A percentile compares a stretch with the other conserved stretches of the same genome.
Conservation (phyloP, 2,888 invertebrate genomes). For the Hermaeophaga mercurialis region DNA sequence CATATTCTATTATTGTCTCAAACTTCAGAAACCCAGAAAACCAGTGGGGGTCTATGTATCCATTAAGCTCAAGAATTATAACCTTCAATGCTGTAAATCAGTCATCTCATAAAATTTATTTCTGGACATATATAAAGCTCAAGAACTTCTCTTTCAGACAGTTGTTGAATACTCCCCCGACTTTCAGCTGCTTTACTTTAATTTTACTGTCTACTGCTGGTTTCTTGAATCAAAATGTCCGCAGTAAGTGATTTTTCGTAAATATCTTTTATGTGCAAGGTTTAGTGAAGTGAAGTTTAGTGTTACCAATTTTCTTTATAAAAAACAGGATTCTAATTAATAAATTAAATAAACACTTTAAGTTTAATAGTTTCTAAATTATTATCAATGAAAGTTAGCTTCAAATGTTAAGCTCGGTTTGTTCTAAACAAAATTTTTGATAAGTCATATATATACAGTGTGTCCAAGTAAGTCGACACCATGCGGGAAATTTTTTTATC, state of each 20-base stretch:
- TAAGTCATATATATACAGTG: too few species aligned
- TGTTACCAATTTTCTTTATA: too few species aligned
- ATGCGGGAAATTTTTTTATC: too few species aligned
- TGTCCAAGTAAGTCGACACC: too few species aligned
- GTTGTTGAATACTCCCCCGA: constrained; percentile 32
- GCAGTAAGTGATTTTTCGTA: constrained; percentile 35
- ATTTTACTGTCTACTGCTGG: constrained; percentile 8
- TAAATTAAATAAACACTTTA: too few species aligned
- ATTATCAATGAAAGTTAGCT: too few species aligned
- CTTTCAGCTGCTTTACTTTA: constrained; percentile 22
- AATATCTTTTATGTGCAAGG: neutral
- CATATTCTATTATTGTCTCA: constrained; percentile 21
- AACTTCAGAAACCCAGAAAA: constrained; percentile 28
- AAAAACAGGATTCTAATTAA: too few species aligned
- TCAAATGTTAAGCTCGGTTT: too few species aligned
- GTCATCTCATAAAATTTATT: constrained; percentile 39
- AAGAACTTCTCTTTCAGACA: constrained; percentile 37
- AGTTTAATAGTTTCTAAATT: too few species aligned
- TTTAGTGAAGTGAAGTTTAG: constrained; percentile 10
- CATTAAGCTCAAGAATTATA: constrained; percentile 35
- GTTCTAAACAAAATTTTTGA: too few species aligned
- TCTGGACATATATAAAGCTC: constrained; percentile 39
- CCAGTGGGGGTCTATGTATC: constrained; percentile 29
- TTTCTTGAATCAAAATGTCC: constrained; percentile 30
- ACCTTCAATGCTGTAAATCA: constrained; percentile 34